Evolutionary conservation across 2,797 vertebrate genomes (phyloP).

Genomic region (Champsocephalus esox): DNA sequence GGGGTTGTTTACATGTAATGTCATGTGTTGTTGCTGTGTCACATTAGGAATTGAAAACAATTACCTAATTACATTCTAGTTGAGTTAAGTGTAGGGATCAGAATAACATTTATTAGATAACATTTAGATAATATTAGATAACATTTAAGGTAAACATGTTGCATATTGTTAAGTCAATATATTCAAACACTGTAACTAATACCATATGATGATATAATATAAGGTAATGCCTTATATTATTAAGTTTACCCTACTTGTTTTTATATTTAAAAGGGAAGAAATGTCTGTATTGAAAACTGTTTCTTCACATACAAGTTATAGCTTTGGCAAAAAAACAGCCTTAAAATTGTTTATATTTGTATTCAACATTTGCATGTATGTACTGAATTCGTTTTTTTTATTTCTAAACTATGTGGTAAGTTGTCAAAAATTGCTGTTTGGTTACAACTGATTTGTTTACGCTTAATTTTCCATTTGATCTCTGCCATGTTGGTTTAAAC

Average conservation of each 20-base stretch:
- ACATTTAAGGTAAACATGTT: background rate
- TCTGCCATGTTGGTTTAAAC: conserved; percentile 24
- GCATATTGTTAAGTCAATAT: no score
- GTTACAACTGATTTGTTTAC: conserved; percentile 31
- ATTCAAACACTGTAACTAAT: background rate
- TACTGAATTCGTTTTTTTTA: background rate
- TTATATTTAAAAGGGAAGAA: background rate
- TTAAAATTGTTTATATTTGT: background rate
- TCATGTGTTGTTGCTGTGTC: background rate
- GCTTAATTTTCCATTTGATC: conserved; percentile 39
- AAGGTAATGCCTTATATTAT: background rate
- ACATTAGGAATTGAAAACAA: background rate
- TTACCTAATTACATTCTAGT: no score
- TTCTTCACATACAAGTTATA: conserved; percentile 1
- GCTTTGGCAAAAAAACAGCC: background rate
- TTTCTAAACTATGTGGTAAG: conserved; percentile 9
- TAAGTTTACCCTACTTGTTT: background rate
- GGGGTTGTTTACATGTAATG: no score
- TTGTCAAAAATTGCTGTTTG: conserved; percentile 13
- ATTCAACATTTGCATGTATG: background rate
- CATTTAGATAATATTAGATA: background rate
- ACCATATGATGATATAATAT: background rate
- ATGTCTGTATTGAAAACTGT: background rate
- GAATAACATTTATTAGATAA: background rate
- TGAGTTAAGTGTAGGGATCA: background rate